Percentiles rank a stretch among this genome's conserved stretches.
phyloP scores from a whole-genome alignment of 2,888 invertebrate genomes.

The Meteorus cinctellus region DNA sequence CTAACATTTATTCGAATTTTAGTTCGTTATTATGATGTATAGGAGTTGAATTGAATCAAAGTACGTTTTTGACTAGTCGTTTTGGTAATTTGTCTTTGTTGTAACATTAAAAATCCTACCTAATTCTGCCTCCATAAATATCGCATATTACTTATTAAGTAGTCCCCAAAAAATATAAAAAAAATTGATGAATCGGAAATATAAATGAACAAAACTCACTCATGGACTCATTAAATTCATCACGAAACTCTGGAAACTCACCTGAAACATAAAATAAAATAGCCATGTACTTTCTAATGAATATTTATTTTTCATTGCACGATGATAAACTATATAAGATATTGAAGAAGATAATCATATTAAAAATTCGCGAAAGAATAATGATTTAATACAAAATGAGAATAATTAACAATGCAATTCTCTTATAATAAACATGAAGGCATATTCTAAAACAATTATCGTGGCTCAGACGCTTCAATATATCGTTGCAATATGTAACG shows the following conservation, averaged over 20 bases:
- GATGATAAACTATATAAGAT: neutral
- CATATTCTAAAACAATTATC: neutral
- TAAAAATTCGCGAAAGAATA: neutral
- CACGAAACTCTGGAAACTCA: conserved; percentile 28
- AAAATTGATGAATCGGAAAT: neutral
- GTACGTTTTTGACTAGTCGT: too few species aligned
- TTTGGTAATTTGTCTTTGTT: too few species aligned
- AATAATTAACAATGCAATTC: neutral
- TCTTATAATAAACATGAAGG: neutral
- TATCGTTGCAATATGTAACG: neutral
- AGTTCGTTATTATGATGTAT: too few species aligned
- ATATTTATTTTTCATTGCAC: neutral
- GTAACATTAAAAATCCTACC: too few species aligned
- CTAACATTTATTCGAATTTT: too few species aligned
- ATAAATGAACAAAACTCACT: conserved; percentile 16
- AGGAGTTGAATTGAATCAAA: too few species aligned
- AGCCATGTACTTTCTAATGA: too few species aligned
- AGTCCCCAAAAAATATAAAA: neutral
- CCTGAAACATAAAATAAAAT: conserved; percentile 35
- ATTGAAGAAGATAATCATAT: too few species aligned
- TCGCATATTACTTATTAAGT: too few species aligned
- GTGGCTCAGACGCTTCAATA: neutral
- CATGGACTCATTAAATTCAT: conserved; percentile 3
- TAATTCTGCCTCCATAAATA: too few species aligned
- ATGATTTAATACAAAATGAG: neutral